phyloP scores from a whole-genome alignment of 2,797 vertebrate genomes.

The Sandelia bainsii region DNA sequence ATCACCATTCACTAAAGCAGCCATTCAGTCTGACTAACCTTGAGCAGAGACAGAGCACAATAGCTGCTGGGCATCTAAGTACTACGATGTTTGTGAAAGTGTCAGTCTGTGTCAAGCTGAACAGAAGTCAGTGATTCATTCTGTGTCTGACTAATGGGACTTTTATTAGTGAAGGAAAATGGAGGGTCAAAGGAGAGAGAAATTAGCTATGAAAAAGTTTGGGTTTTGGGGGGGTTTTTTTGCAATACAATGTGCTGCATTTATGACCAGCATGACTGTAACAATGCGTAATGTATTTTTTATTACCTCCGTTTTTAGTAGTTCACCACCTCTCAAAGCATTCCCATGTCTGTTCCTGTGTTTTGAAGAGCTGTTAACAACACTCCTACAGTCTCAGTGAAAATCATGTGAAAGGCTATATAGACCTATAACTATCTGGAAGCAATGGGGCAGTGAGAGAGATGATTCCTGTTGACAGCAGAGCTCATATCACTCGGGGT shows the following conservation, averaged over 20 bases:
- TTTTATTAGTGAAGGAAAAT: conserved; percentile 26
- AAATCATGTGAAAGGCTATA: conserved; percentile 34
- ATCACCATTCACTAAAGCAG: conserved; percentile 31
- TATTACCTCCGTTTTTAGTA: conserved; percentile 19
- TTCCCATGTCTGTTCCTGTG: conserved; percentile 18
- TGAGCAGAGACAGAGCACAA: conserved; percentile 37
- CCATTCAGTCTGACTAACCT: conserved; percentile 42
- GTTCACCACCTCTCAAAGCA: conserved; percentile 23
- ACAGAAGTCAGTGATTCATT: conserved; percentile 39
- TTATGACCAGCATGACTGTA: background rate
- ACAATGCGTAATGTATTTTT: background rate
- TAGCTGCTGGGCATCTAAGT: conserved; percentile 17
- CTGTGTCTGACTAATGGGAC: conserved; percentile 33
- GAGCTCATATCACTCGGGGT: conserved; percentile 47
- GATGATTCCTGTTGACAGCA: conserved; percentile 61
- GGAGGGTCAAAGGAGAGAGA: conserved; percentile 17
- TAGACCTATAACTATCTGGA: conserved; percentile 59
- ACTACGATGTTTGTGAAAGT: conserved; percentile 31
- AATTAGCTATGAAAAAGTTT: conserved; percentile 4
- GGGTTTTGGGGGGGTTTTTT: background rate
- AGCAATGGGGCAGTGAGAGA: conserved; percentile 64
- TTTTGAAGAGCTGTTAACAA: conserved; percentile 57
- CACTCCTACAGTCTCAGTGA: conserved; percentile 44
- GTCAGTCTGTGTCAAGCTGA: conserved; percentile 11
- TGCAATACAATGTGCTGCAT: background rate